Base-by-base conservation (phyloP, 2,888 invertebrate species). In the Poecilus cupreus region DNA sequence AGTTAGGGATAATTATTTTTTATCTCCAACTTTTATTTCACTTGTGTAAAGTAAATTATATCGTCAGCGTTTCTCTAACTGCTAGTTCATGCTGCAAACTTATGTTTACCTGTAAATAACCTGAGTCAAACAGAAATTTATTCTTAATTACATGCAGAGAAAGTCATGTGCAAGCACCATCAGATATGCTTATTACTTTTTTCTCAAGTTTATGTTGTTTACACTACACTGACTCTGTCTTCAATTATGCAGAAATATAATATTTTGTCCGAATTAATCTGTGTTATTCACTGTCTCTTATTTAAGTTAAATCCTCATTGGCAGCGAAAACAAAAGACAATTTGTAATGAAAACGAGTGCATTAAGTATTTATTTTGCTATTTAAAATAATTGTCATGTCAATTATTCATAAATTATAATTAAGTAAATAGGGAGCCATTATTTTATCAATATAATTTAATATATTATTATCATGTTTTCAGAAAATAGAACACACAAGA, bases 81-180 rank as follows among this genome's bases (percentile, higher is more conserved):
- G 32, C 26, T 3, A 3, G 26, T 3, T 5, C 26, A 3, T 26
- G 26, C 5, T 3, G 5, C 26, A 3, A 3, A 32, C 32, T 32
- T n/a, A n/a, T n/a, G 4, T 32, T 32, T 32, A 32, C 32, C 4
- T 32, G 5, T 32, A 32, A 32, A 5, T 32, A n/a, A n/a, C n/a
- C 32, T 32, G 6, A 32, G 8, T 3, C n/a, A 26, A 60, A n/a
- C 22, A 22, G 10, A 60, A 26, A 60, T 24, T 60, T 60, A 60
- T 60, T 3, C 6, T 26, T 60, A 60, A 26, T 26, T 26, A 60
- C 13, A 60, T 60, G 60, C 60, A 13, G 60, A 60, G 60, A 60
- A 60, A 60, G 60, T 60, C 24, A 13, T 60, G 60, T 60, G 26
- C 60, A 60, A 26, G 26, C 60, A 60, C n/a, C 60, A 60, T 54